phyloP scores from a whole-genome alignment of 1,140 invertebrate species.

The Periplaneta americana region DNA sequence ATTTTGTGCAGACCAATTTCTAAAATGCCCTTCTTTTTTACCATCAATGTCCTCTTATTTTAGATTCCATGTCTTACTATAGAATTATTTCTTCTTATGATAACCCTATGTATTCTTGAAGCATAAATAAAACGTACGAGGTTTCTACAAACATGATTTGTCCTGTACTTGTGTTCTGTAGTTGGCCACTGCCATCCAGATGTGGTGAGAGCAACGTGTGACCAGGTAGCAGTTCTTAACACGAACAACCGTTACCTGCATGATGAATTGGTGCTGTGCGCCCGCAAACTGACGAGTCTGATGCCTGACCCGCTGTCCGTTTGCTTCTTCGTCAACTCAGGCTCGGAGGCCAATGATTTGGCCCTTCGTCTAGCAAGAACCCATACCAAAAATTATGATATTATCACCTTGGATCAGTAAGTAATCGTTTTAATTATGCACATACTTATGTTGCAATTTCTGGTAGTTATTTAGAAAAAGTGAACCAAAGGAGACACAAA shows the following conservation, averaged over 20 bases:
- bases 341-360: conserved; percentile 98
- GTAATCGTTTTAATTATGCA: too few relatives aligned
- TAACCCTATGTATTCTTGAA: too few relatives aligned
- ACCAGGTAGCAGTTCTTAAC: conserved; percentile 85
- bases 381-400: conserved; percentile 82
- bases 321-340: conserved; percentile 97
- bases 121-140: too few relatives aligned
- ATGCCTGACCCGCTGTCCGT: conserved; percentile 80
- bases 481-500: too few relatives aligned
- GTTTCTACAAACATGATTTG: too few relatives aligned
- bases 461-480: too few relatives aligned
- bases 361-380: conserved; percentile 85
- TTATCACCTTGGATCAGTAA: conserved; percentile 95
- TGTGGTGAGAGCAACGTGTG: conserved; percentile 79
- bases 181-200: conserved; percentile 96
- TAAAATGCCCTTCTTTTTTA: too few relatives aligned
- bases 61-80: too few relatives aligned
- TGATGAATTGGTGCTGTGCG: conserved; percentile 89
- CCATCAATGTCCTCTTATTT: too few relatives aligned
- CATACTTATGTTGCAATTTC: too few relatives aligned
- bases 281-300: conserved; percentile 74
- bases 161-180: conserved; percentile 37
- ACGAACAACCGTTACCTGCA: conserved; percentile 96
- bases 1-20: too few relatives aligned
- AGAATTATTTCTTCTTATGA: too few relatives aligned